Evolutionary conservation across 2,888 invertebrate genomes (phyloP), one percentile per base, ranked within the genome.

Genomic region (Watsonalla cultraria): DNA sequence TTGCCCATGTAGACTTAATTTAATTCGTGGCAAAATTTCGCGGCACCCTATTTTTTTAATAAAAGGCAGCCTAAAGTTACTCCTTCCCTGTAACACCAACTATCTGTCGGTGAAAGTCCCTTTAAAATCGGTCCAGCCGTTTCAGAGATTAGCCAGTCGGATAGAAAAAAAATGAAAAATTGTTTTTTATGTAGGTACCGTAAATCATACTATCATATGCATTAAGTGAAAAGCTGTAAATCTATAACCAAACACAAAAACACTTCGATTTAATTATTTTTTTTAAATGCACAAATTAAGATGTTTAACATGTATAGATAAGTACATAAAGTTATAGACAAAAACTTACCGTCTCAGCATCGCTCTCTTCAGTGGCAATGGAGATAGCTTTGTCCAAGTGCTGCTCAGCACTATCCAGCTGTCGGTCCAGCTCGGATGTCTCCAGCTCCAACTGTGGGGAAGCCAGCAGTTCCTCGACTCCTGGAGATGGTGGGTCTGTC

Each of bases 341-440:
- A 9, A 35, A 48, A 80, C 88, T 83, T 63, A 91, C 91, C 78
- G 86, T 85, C 42, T 90, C 90, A 45, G 76, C 82, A 60, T 91
- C 91, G 54, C 88, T 90, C 60, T 91, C 91, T 52, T 86, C 88
- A 0, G 82, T 80, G 15, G 91, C 91, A 54, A 91, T 80, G 37
- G 86, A 79, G 5, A 83, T 80, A 34, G 77, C 85, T 55, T 74
- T 79, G 6, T 85, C 78, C 56, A 90, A 68, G 46, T 84, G 86
- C 39, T 78, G 78, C 58, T 89, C 88, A 52, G 82, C 87, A 47
- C 76, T 76, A 45, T 78, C 72, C 53, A 90, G 64, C 59, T 88
- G 80, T 35, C 78, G 66, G 6, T 90, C 84, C n/a, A 90, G 64
- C 55, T 86, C 86, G 11, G 74, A 70, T 0, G 76, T 62, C 58